Evolutionary conservation across 1,140 invertebrate species (phyloP).

Genomic region (Paralvinella palmiformis): DNA sequence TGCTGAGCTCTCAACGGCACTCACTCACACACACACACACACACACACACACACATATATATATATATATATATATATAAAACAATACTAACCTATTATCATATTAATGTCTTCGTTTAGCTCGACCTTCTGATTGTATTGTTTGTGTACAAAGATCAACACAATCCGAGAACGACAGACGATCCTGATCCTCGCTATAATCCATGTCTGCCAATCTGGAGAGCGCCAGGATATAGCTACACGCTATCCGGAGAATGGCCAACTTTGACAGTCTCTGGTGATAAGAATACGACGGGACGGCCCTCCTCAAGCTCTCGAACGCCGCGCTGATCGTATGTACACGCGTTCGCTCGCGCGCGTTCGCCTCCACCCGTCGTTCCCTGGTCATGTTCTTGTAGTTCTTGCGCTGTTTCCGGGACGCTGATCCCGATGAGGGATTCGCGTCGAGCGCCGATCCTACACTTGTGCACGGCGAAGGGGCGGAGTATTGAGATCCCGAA

Average conservation of each 20-base stretch:
- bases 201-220: slow-evolving; percentile 63
- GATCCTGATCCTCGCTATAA: slow-evolving; percentile 51
- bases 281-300: slow-evolving; percentile 84
- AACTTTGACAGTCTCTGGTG: slow-evolving; percentile 89
- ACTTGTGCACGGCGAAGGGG: not conserved
- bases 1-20: no score
- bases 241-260: slow-evolving; percentile 83
- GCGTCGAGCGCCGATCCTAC: not conserved
- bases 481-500: not conserved
- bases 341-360: slow-evolving; percentile 81
- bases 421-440: no score
- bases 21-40: no score
- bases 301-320: slow-evolving; percentile 76
- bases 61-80: no score
- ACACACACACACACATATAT: no score
- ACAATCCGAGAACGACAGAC: slow-evolving; percentile 63
- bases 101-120: slow-evolving; percentile 56
- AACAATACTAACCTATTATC: no score
- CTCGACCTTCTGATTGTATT: slow-evolving; percentile 84
- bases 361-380: slow-evolving; percentile 85
- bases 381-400: slow-evolving; percentile 94
- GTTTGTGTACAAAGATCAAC: slow-evolving; percentile 79
- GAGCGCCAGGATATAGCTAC: slow-evolving; percentile 70
- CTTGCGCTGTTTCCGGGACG: slow-evolving; percentile 58
- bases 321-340: slow-evolving; percentile 93